Base-by-base conservation (phyloP, 2,888 invertebrate species). In the Lymantria dispar region DNA sequence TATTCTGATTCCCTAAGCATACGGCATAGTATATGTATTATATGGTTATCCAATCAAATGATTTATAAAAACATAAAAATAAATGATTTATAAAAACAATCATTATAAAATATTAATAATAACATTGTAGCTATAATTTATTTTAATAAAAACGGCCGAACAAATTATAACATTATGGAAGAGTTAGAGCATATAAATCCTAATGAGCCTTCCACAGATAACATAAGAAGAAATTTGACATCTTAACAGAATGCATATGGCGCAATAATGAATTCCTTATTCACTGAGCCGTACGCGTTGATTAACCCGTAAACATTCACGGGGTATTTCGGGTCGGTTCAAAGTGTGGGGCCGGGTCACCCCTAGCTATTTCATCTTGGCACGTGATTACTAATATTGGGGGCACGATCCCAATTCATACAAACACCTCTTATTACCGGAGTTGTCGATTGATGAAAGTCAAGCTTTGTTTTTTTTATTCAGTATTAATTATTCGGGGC, bases 351-450 rank as follows among this genome's bases (percentile, higher is more conserved):
- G 83, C 77, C 78, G 73, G 56, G 64, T 74, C 76, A 75, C 81
- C 83, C 83, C 70, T 58, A 58, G 60, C 64, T 67, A 67, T 72
- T 70, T 62, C 66, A 74, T 76, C 75, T 76, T 73, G 82, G 74
- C 85, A 85, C 81, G 83, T 83, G 84, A 84, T 87, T 80, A 87
- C 77, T 74, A 73, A 76, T 80, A 82, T 80, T 72, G 78, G 74
- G 87, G 86, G 83, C 87, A 78, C 72, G 87, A 83, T 71, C 85
- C 83, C 82, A 82, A 85, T 85, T 80, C 78, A 74, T 64, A 76
- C 66, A 51, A 60, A 75, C 81, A 82, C 83, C 77, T 82, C 74
- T 76, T 77, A 81, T 76, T 80, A 77, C 76, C 64, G 61, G 56
- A 58, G 56, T 60, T 74, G 81, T 68, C 74, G 85, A 89, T 81